A percentile compares a stretch with the other conserved stretches of the same genome.
Conservation (phyloP, 2,113 vertebrate species). For the Callionymus lyra region DNA sequence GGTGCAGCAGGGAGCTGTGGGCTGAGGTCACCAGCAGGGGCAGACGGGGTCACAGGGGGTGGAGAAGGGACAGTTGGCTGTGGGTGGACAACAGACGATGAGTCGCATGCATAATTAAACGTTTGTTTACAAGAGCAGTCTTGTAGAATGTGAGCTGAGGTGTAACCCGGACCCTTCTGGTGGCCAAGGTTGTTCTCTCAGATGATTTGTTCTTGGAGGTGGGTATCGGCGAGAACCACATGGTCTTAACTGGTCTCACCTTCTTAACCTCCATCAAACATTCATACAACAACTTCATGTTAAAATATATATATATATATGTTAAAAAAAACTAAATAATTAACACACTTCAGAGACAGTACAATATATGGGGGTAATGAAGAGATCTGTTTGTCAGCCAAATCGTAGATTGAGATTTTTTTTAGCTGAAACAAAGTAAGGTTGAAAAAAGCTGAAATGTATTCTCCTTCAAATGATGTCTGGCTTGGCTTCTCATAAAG, state of each 20-base stretch:
- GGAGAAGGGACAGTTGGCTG: conserved; percentile 73
- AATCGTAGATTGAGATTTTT: too few relatives aligned
- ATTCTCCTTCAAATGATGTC: too few relatives aligned
- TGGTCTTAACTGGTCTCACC: conserved; percentile 60
- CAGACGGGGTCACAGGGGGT: conserved; percentile 59
- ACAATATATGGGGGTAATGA: too few relatives aligned
- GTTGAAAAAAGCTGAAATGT: too few relatives aligned
- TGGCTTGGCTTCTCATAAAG: too few relatives aligned
- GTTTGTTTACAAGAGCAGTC: not conserved
- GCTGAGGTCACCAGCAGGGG: conserved; percentile 68
- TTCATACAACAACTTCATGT: too few relatives aligned
- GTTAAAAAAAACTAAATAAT: too few relatives aligned
- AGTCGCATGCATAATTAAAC: not conserved
- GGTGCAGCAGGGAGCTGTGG: conserved; percentile 68
- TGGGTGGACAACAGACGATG: not conserved
- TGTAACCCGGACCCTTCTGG: conserved; percentile 48
- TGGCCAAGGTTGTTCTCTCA: conserved; percentile 57
- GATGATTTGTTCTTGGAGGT: conserved; percentile 64
- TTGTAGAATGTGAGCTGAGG: conserved; percentile 49
- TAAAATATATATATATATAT: too few relatives aligned
- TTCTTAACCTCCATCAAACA: conserved; percentile 63
- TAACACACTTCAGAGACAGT: too few relatives aligned
- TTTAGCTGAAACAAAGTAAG: too few relatives aligned
- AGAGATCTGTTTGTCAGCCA: too few relatives aligned
- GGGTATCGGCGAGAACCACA: conserved; percentile 65